Evolutionary conservation across 1,140 invertebrate species (phyloP).

Genomic region (Riptortus pedestris): DNA sequence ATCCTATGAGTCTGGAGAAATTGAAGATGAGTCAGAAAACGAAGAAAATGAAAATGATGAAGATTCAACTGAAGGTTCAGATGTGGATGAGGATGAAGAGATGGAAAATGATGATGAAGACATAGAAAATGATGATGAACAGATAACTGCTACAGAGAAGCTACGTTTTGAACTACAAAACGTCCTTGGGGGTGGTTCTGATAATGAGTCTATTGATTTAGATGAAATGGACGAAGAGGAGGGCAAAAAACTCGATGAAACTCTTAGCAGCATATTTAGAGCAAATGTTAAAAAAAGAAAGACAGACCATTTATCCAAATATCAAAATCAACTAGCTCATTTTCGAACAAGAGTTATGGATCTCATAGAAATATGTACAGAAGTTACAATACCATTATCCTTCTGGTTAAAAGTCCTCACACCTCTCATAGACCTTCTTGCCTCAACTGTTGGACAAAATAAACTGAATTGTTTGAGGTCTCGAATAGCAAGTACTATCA

Average conservation of each 20-base stretch:
- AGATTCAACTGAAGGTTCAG: background rate
- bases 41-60: background rate
- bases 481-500: background rate
- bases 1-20: background rate
- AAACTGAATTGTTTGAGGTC: background rate
- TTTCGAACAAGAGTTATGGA: conserved; percentile 10
- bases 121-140: background rate
- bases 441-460: background rate
- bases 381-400: background rate
- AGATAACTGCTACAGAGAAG: background rate
- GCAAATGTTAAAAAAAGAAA: background rate
- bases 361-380: conserved; percentile 6
- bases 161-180: conserved; percentile 3
- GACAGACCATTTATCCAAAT: background rate
- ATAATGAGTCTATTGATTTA: background rate
- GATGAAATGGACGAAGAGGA: conserved; percentile 12
- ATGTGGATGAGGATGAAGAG: background rate
- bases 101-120: background rate
- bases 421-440: background rate
- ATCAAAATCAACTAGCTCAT: background rate
- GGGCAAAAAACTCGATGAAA: background rate
- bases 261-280: background rate
- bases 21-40: background rate
- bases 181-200: background rate
- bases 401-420: background rate